Evolutionary conservation across 2,113 vertebrate species (phyloP).

Genomic region (Centrocercus urophasianus): DNA sequence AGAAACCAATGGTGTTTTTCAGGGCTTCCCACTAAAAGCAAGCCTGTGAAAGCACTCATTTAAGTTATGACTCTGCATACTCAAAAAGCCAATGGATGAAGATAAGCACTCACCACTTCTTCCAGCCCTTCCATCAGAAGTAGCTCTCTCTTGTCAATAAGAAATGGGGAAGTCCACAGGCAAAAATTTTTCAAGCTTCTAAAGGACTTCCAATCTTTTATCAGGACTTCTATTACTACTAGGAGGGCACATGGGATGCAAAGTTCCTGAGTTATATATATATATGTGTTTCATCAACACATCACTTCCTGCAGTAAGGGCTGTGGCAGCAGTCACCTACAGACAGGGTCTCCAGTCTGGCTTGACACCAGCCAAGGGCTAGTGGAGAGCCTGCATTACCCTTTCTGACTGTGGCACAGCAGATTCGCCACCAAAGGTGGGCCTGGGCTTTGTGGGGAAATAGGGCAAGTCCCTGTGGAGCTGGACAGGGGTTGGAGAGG

Average conservation of each 20-base stretch:
- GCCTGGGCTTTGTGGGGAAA: fast-evolving
- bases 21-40: not conserved
- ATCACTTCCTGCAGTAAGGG: not conserved
- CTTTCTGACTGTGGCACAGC: not conserved
- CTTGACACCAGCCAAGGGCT: not conserved
- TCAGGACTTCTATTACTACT: not conserved
- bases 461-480: not conserved
- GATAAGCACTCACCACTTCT: not conserved
- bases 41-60: not conserved
- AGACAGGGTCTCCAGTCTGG: not conserved
- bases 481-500: not conserved
- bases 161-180: not conserved
- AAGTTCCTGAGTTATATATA: not conserved
- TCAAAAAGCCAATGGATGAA: not conserved
- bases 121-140: not conserved
- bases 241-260: not conserved
- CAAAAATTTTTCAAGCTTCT: not conserved
- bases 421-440: not conserved
- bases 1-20: not conserved
- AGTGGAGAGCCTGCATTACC: not conserved
- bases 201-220: fast-evolving
- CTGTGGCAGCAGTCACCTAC: not conserved
- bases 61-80: not conserved
- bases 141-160: not conserved
- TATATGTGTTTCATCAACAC: not conserved